Conservation (phyloP, 2,797 vertebrate species). For the Sebastes vulpes region DNA sequence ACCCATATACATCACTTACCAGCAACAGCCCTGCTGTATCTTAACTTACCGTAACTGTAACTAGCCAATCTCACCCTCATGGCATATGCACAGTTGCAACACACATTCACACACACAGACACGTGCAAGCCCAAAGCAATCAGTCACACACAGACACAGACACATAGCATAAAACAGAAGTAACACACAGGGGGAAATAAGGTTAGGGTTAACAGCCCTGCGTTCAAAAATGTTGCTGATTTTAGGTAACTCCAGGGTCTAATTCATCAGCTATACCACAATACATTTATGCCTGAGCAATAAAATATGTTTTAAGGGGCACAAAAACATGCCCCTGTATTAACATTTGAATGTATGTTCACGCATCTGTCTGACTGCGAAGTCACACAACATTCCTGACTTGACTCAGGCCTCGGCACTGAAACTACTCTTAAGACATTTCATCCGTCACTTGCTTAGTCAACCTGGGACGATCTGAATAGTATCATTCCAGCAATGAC, state of each 20-base stretch:
- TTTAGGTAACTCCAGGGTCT: neutral
- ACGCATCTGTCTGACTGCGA: neutral
- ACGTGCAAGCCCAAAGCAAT: neutral
- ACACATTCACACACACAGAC: neutral
- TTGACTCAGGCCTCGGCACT: slow-evolving; percentile 44
- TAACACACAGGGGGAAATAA: neutral
- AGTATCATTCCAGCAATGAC: slow-evolving; percentile 57
- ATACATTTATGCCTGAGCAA: neutral
- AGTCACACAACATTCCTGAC: slow-evolving; percentile 8
- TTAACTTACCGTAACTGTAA: slow-evolving; percentile 81
- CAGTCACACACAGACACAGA: slow-evolving; percentile 23
- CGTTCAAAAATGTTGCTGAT: neutral
- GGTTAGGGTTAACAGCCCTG: neutral
- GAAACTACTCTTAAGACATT: slow-evolving; percentile 54
- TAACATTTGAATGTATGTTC: neutral
- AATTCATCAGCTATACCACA: neutral
- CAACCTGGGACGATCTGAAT: slow-evolving; percentile 26
- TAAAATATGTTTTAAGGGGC: neutral
- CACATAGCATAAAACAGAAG: slow-evolving; percentile 11
- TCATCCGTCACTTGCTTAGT: slow-evolving; percentile 29
- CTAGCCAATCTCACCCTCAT: slow-evolving; percentile 61
- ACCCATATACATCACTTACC: slow-evolving; percentile 86
- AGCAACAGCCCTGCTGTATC: slow-evolving; percentile 73
- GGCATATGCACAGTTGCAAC: slow-evolving; percentile 44
- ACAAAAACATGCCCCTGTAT: neutral